Evolutionary conservation across 1,140 invertebrate species (phyloP).

Genomic region (Pseudomyrmex sp.): DNA sequence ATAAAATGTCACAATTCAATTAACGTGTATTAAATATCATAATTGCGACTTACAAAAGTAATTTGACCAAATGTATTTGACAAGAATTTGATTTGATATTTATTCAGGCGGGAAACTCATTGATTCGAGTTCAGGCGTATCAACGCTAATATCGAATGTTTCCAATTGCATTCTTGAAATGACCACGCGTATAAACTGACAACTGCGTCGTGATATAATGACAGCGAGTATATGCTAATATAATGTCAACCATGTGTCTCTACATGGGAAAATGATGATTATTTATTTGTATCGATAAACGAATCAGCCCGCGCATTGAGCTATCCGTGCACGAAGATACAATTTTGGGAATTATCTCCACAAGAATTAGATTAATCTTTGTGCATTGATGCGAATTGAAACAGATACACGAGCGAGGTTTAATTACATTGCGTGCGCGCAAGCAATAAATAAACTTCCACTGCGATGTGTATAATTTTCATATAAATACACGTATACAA

Average conservation of each 20-base stretch:
- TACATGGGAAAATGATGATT: constrained; percentile 21
- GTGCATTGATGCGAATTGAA: not conserved
- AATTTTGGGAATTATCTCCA: constrained; percentile 27
- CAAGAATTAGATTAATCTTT: constrained; percentile 32
- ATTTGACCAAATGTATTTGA: constrained; percentile 9
- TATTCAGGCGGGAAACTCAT: not conserved
- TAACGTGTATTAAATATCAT: constrained; percentile 12
- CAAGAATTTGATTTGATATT: constrained; percentile 9
- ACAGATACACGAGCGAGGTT: constrained; percentile 1
- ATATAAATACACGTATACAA: not conserved
- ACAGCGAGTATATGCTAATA: not conserved
- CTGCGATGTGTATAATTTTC: not conserved
- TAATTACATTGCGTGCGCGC: not conserved
- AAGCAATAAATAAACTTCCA: not conserved
- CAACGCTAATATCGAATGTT: constrained; percentile 7
- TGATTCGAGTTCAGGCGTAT: constrained; percentile 6
- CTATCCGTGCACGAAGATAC: not conserved
- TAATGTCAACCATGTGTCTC: constrained; percentile 21
- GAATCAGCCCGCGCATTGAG: not conserved
- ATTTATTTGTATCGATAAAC: constrained; percentile 26
- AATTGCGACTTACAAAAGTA: constrained; percentile 5
- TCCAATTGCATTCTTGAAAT: constrained; percentile 38
- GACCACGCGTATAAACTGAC: constrained; percentile 20
- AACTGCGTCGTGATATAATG: not conserved
- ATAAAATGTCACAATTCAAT: not conserved